These are phyloP conservation scores for Leucosticte australis DNA, from an alignment of 2,113 vertebrate genomes.

Conservation along the genomic window DNA sequence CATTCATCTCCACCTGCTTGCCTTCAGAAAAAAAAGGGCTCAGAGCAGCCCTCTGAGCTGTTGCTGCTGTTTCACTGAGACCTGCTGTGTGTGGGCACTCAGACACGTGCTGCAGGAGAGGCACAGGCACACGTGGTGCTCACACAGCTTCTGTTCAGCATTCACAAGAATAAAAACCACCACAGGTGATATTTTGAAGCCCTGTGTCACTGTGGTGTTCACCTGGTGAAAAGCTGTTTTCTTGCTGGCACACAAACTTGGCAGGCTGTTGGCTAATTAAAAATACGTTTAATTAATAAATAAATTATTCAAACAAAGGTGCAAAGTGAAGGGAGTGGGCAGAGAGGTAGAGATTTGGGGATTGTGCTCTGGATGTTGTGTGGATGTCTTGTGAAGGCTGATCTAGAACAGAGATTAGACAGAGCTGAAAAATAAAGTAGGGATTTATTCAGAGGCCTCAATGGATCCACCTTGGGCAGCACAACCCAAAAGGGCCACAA, in stretches of 20 bases:
- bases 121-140: neutral
- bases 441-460: no score
- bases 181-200: fast-evolving
- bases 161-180: neutral
- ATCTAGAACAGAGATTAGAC: no score
- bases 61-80: neutral
- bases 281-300: neutral
- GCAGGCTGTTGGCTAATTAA: neutral
- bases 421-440: no score
- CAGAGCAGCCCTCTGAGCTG: neutral
- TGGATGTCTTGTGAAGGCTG: no score
- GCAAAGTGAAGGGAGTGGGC: neutral
- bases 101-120: neutral
- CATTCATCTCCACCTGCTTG: neutral
- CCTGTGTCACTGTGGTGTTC: neutral
- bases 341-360: neutral
- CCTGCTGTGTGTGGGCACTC: neutral
- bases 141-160: no score
- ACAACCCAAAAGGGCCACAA: no score
- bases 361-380: neutral
- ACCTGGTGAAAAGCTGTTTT: neutral
- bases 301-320: neutral
- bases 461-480: no score
- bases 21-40: neutral
- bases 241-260: neutral